Base-by-base conservation (phyloP, 2,888 invertebrate genomes). In the Volucella zonaria region DNA sequence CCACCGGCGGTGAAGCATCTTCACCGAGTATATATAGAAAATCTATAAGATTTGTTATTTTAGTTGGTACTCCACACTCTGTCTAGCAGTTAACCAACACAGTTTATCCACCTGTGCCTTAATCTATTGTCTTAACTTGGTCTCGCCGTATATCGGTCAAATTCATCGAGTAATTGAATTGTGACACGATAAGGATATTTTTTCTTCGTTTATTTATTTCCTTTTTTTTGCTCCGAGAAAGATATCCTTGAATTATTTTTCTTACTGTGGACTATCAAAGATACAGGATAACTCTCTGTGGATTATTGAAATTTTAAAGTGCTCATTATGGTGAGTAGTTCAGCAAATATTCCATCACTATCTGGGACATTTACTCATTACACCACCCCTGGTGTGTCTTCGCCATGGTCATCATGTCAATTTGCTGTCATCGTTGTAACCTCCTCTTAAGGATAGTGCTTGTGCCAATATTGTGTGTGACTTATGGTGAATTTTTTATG, bases 61-160 rank as follows among this genome's bases (percentile, higher is more conserved):
- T 91, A 91, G 91, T 91, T 91, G 91, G 91, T 91, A 91, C 89
- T 90, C 90, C 91, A 90, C 90, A 90, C 89, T 91, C 90, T 89
- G 90, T 89, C 90, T 89, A 90, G 90, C 90, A 91, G 90, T 90
- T 88, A 89, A 89, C 89, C 90, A 89, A 89, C 89, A 87, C 87
- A 86, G 66, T 52, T 79, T 59, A 59, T 73, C 77, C 76, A 85
- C 68, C 76, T 81, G 81, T 86, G 77, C 75, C 62, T 77, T 64
- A 58, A 59, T 58, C 66, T 52, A 66, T 66, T 71, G 67, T 81
- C 81, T 83, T 78, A 62, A 51, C 45, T 78, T 59, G 73, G 70
- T 68, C 76, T 73, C 66, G 71, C 80, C 81, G 83, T 87, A 88
- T 88, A 90, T 91, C 90, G 90, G 89, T 89, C 90, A 89, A 90